Conservation (phyloP, 2,113 vertebrate genomes). For the Coregonus clupeaformis region DNA sequence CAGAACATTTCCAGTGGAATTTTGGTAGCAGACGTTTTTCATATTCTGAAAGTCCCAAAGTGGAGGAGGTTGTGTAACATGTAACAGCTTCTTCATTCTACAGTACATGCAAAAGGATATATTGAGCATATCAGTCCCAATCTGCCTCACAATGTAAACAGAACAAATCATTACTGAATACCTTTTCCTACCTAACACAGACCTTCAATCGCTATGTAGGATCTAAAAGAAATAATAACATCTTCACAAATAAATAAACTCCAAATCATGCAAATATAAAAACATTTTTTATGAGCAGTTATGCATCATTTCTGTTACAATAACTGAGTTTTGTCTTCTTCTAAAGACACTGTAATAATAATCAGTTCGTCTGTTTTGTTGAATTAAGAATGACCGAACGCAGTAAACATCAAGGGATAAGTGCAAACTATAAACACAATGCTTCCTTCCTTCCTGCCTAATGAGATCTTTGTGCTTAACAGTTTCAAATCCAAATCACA, state of each 20-base stretch:
- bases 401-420: too few species aligned
- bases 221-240: slow-evolving; percentile 16
- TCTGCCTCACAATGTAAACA: slow-evolving; percentile 46
- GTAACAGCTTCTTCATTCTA: slow-evolving; percentile 20
- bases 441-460: not conserved
- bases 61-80: slow-evolving; percentile 2
- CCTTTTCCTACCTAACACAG: slow-evolving; percentile 29
- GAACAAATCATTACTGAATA: not conserved
- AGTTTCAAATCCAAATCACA: too few species aligned
- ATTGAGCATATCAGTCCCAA: slow-evolving; percentile 51
- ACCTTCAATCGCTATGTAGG: slow-evolving; percentile 22
- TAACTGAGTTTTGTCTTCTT: too few species aligned
- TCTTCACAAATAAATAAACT: slow-evolving; percentile 34
- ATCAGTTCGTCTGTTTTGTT: too few species aligned
- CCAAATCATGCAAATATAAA: slow-evolving; percentile 18
- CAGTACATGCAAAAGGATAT: too few species aligned
- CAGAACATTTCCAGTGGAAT: not conserved
- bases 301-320: not conserved
- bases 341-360: too few species aligned
- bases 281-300: slow-evolving; percentile 1
- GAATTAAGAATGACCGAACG: too few species aligned
- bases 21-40: not conserved
- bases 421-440: not conserved
- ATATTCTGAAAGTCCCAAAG: not conserved
- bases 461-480: too few species aligned